Conservation (phyloP, 2,797 vertebrate genomes). For the Chrysocyon brachyurus region DNA sequence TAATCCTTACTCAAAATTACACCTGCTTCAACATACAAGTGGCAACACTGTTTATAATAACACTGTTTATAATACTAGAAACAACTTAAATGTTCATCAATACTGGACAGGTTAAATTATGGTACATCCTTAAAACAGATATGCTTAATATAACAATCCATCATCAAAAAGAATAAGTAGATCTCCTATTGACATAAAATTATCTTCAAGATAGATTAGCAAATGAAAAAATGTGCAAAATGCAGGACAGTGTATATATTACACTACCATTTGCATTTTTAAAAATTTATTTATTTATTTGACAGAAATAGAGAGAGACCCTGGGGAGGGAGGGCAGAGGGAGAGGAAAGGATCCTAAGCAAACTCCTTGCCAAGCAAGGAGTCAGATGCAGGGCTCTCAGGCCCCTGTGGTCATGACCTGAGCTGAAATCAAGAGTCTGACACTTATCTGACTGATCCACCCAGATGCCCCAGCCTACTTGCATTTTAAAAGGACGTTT, state of each 20-base stretch:
- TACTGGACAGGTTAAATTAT: not conserved
- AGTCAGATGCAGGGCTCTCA: too few relatives aligned
- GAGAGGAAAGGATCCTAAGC: too few relatives aligned
- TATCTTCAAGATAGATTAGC: not conserved
- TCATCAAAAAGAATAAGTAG: not conserved
- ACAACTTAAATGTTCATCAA: not conserved
- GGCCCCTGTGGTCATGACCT: too few relatives aligned
- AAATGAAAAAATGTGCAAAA: not conserved
- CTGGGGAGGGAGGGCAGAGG: too few relatives aligned
- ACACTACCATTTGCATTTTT: not conserved
- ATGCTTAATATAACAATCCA: not conserved
- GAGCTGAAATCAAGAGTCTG: too few relatives aligned
- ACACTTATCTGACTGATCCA: too few relatives aligned
- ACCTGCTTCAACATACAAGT: not conserved
- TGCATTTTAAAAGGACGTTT: not conserved
- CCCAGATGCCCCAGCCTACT: not conserved
- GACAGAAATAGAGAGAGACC: too few relatives aligned
- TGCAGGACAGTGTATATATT: not conserved
- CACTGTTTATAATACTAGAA: not conserved
- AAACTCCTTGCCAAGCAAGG: too few relatives aligned
- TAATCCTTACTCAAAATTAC: not conserved
- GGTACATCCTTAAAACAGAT: not conserved
- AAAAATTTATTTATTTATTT: not conserved
- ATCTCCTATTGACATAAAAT: not conserved
- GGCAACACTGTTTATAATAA: not conserved